These are phyloP conservation scores for Dissostichus mawsoni DNA, from an alignment of 2,113 vertebrate genomes.

Conservation along the genomic window DNA sequence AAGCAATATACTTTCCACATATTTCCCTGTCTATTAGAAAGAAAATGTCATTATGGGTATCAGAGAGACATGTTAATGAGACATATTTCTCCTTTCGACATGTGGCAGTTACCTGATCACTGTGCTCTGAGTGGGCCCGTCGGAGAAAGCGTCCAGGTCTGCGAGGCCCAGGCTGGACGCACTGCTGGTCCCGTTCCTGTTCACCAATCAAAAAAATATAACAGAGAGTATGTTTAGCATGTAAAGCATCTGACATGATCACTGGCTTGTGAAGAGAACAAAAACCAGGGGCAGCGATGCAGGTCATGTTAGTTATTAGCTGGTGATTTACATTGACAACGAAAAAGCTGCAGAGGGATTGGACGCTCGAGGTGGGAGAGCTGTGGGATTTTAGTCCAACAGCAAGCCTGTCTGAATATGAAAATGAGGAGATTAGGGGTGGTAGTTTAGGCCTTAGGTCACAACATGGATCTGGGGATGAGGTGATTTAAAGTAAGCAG, in stretches of 20 bases:
- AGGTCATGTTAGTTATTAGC: conserved; percentile 65
- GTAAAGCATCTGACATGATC: conserved; percentile 24
- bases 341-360: conserved; percentile 63
- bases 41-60: conserved; percentile 10
- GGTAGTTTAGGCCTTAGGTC: conserved; percentile 37
- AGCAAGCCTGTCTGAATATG: conserved; percentile 55
- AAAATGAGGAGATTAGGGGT: conserved; percentile 60
- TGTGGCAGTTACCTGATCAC: conserved; percentile 86
- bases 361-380: conserved; percentile 44
- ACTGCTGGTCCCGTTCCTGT: conserved; percentile 96
- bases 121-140: conserved; percentile 87
- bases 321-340: conserved; percentile 68
- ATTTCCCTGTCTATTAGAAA: conserved; percentile 2
- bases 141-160: conserved; percentile 94
- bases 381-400: conserved; percentile 42
- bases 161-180: conserved; percentile 92
- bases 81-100: conserved; percentile 7
- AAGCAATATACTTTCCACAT: conserved; percentile 16
- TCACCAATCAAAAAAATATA: conserved; percentile 48
- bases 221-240: conserved; percentile 6
- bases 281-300: conserved; percentile 54
- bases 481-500: conserved; percentile 66
- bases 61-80: conserved; percentile 40
- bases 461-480: conserved; percentile 64
- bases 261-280: conserved; percentile 55